phyloP scores from a whole-genome alignment of 2,113 vertebrate species.

The Cygnus buccinator region DNA sequence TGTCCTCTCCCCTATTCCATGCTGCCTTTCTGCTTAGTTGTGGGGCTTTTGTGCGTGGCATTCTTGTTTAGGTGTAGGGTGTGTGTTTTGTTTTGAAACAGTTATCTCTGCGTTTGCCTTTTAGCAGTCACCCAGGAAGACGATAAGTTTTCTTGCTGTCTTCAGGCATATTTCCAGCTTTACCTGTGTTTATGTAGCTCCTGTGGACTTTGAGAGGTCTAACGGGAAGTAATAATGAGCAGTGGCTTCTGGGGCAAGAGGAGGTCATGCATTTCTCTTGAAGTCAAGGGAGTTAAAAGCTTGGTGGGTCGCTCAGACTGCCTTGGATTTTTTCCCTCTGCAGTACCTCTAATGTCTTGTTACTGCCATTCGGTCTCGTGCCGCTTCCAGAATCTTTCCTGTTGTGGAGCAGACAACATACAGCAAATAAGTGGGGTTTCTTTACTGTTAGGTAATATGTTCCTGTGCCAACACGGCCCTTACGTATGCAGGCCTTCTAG shows the following conservation, averaged over 20 bases:
- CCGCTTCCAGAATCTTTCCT: neutral
- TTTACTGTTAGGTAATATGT: neutral
- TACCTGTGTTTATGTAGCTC: neutral
- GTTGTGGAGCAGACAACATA: neutral
- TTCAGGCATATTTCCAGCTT: neutral
- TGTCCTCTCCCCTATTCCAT: neutral
- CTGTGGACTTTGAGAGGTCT: neutral
- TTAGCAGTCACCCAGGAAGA: too few relatives aligned
- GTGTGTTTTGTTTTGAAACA: neutral
- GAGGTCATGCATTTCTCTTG: neutral
- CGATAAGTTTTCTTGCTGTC: fast-evolving
- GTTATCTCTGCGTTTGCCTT: neutral
- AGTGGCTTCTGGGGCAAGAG: neutral
- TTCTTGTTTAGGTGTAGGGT: fast-evolving
- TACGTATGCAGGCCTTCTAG: too few relatives aligned
- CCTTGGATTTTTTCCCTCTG: neutral
- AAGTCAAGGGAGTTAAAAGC: neutral
- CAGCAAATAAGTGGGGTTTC: neutral
- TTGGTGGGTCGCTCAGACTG: neutral
- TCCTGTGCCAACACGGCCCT: neutral
- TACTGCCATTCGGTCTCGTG: neutral
- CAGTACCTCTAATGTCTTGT: neutral
- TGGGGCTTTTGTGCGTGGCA: neutral
- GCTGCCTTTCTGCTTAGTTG: neutral
- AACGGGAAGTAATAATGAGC: neutral